Base-by-base conservation (phyloP, 2,113 vertebrate species). In the Penelope pileata region DNA sequence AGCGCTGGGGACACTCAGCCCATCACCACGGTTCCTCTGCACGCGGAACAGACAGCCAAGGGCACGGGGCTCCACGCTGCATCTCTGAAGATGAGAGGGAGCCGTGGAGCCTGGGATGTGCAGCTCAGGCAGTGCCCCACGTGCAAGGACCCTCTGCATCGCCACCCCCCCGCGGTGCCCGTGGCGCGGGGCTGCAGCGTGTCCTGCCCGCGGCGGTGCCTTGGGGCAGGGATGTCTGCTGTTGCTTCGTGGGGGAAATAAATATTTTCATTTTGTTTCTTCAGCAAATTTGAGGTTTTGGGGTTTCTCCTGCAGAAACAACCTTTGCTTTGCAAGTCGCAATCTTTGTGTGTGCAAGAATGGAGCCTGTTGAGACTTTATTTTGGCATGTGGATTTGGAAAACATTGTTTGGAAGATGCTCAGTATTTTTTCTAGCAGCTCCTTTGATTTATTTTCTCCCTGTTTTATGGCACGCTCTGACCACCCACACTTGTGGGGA, bases 231-330 rank as follows among this genome's bases (percentile, higher is more conserved):
- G 21, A 27, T 5, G 17, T 38, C 80, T 43, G 56, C 17, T 56
- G 83, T 11, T 73, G 45, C 73, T 78, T 50, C 69, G 15, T 32
- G 27, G 82, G 74, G 93, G 93, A 96, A 96, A 84, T 86, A 91
- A 96, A 38, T 75, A 84, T 94, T 95, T 86, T 92, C 86, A 96
- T 95, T 96, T 84, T 87, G 77, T 88, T 94, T 95, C 79, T 88
- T 90, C 94, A 95, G 88, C 90, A 96, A 81, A 94, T 93, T 89
- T 96, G 95, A 94, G 94, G 94, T 87, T 96, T 96, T 93, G 94
- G 94, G 95, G 94, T 96, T 97, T 94, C 83, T 93, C 93, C 95
- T 95, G 85, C 79, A 97, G 90, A 94, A 93, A 88, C 88, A 94
- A 53, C 53, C 45, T 93, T 88, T 80, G 80, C 59, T 93, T 86